Conservation (phyloP, 2,113 vertebrate genomes). For the Gobiocypris rarus region DNA sequence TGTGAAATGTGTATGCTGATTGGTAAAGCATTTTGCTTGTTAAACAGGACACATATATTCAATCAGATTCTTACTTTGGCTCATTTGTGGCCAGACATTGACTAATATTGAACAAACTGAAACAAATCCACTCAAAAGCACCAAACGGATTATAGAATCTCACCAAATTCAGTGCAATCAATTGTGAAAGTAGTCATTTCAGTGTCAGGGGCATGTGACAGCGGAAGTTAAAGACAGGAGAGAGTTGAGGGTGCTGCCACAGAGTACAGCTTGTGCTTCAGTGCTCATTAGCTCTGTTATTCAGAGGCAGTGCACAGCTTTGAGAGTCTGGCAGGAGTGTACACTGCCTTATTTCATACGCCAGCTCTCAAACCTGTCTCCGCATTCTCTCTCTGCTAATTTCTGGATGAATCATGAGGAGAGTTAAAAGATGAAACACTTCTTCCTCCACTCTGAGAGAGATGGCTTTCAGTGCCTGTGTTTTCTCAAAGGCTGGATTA, state of each 20-base stretch:
- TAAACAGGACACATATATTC: background rate
- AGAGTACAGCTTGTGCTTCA: background rate
- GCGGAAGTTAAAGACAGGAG: background rate
- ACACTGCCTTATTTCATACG: constrained; percentile 36
- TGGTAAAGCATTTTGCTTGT: background rate
- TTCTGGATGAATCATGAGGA: constrained; percentile 48
- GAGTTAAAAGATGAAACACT: constrained; percentile 41
- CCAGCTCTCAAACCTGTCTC: constrained; percentile 23
- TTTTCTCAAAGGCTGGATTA: constrained; percentile 30
- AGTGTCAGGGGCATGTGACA: background rate
- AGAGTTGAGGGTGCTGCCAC: background rate
- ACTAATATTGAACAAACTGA: constrained; percentile 2
- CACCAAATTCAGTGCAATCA: background rate
- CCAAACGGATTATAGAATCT: background rate
- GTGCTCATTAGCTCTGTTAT: background rate
- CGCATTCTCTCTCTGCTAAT: constrained; percentile 44
- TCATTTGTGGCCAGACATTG: background rate
- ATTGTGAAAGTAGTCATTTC: background rate
- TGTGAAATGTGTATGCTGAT: too few relatives aligned
- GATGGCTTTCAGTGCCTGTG: background rate
- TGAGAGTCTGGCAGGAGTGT: constrained; percentile 26
- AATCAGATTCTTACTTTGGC: background rate
- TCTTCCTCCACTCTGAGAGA: background rate
- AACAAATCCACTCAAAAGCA: constrained; percentile 17
- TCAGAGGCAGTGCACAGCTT: constrained; percentile 4